Evolutionary conservation across 1,140 invertebrate species (phyloP), one percentile per base, ranked within the genome.

Genomic region (Paralvinella palmiformis): DNA sequence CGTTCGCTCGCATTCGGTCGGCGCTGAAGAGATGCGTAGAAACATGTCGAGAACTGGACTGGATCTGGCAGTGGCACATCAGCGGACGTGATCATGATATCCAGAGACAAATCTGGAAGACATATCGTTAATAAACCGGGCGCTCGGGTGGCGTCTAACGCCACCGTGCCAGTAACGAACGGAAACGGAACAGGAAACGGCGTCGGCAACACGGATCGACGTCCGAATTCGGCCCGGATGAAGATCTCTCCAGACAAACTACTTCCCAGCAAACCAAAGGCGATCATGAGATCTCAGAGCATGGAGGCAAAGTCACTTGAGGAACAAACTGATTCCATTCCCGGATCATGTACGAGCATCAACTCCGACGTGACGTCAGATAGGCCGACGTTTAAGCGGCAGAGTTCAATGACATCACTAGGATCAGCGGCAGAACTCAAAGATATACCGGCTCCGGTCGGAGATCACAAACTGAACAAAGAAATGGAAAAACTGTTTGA

Each of bases 401-500:
- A 24, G 6, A 57, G 55, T 1, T 22, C 55, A 33, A 2, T 57
- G 29, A 32, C 55, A 27, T 32, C 33, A 2, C 33, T 32, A 22
- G 10, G 7, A 20, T 32, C 36, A 10, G 36, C 27, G 20, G 24
- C 27, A 22, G 58, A 37, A 5, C 27, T 31, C 31, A 20, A 24
- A n/a, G 58, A 60, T 29, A 20, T 57, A 20, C 37, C 37, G 37
- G 58, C 35, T 7, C 58, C 58, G 15, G 24, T 24, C 5, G 35
- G 27, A 45, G 32, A 60, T 36, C 22, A 22, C 0, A 36, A 35
- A 10, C 58, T 60, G 22, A 60, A 60, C 41, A 24, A 37, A n/a
- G n/a, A 60, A 24, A 60, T 60, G 58, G 58, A 60, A 41, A 20
- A n/a, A 24, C 41, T 60, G 24, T 60, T 60, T 60, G 58, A 60